phyloP scores from a whole-genome alignment of 2,888 invertebrate species.

The Taenaris catops region DNA sequence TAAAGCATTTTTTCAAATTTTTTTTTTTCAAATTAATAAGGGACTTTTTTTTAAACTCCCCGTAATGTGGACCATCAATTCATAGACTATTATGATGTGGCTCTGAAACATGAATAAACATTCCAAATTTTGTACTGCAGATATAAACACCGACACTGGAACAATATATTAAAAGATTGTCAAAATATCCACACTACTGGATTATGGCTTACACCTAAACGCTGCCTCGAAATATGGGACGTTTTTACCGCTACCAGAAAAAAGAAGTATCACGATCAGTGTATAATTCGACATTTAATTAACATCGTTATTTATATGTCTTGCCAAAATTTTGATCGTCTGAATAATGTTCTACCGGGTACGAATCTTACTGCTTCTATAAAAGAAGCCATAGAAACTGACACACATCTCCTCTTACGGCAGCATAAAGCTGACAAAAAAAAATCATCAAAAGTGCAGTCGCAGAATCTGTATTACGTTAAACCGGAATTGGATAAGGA shows the following conservation, averaged over 20 bases:
- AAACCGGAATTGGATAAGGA: conserved; percentile 42
- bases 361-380: conserved; percentile 31
- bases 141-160: conserved; percentile 57
- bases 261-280: conserved; percentile 37
- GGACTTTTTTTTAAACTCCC: too few species aligned
- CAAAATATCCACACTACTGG: conserved; percentile 38
- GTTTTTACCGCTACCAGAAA: conserved; percentile 40
- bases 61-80: too few species aligned
- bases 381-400: conserved; percentile 42
- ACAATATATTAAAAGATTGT: conserved; percentile 54
- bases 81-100: too few species aligned
- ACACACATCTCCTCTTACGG: conserved; percentile 33
- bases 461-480: conserved; percentile 39
- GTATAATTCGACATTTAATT: conserved; percentile 43
- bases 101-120: too few species aligned
- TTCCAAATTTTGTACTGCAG: conserved; percentile 33
- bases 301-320: conserved; percentile 37
- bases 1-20: too few species aligned
- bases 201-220: conserved; percentile 48
- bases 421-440: conserved; percentile 33
- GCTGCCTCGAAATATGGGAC: conserved; percentile 58
- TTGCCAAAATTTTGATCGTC: conserved; percentile 33
- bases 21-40: too few species aligned
- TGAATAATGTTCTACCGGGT: conserved; percentile 6
- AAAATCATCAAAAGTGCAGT: conserved; percentile 24